These are phyloP conservation scores for Drosophila prosaltans DNA, from an alignment of 1,140 invertebrate genomes.

Conservation along the genomic window DNA sequence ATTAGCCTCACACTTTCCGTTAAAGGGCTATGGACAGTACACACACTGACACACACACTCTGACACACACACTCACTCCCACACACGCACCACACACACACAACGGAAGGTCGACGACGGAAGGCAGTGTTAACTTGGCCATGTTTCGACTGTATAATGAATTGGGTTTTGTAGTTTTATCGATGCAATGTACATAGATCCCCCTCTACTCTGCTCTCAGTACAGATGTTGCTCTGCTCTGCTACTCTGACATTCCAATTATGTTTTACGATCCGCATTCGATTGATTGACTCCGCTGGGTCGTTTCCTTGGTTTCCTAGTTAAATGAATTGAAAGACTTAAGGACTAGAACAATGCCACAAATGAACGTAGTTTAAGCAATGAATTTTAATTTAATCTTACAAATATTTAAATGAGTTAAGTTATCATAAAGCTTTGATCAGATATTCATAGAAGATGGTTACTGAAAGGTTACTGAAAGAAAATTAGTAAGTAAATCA, in stretches of 20 bases:
- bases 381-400: not conserved
- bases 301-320: not conserved
- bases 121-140: slow-evolving; percentile 28
- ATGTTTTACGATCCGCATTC: slow-evolving; percentile 4
- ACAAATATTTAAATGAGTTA: not conserved
- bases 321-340: not conserved
- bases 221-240: not conserved
- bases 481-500: no score
- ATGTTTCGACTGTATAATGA: slow-evolving; percentile 43
- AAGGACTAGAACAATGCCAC: not conserved
- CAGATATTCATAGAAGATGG: no score
- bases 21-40: slow-evolving; percentile 12
- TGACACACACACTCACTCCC: not conserved
- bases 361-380: not conserved
- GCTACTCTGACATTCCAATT: not conserved
- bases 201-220: not conserved
- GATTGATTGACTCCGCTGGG: not conserved
- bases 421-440: no score
- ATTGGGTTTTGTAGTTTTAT: slow-evolving; percentile 25
- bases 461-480: no score
- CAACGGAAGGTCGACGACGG: not conserved
- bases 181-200: not conserved
- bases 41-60: not conserved
- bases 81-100: not conserved
- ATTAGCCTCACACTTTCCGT: slow-evolving; percentile 40